These are phyloP conservation scores for Nomada hirtipes DNA, from an alignment of 2,888 invertebrate species.

Conservation along the genomic window DNA sequence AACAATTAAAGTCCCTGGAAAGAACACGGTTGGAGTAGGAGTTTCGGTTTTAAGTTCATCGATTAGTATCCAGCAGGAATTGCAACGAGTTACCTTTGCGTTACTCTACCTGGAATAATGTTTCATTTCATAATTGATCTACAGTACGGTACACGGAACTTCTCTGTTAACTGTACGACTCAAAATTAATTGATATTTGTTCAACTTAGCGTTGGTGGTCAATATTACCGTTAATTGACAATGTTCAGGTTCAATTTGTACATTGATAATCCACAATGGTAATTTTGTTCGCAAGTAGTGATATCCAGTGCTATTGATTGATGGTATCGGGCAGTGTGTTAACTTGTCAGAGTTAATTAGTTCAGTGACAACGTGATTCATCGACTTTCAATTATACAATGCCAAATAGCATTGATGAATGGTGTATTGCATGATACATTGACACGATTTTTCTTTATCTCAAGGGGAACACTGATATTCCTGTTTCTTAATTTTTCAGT, in stretches of 20 bases:
- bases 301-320: constrained; percentile 40
- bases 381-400: constrained; percentile 38
- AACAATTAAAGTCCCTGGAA: constrained; percentile 19
- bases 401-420: constrained; percentile 1
- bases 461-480: too few relatives aligned
- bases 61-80: constrained; percentile 16
- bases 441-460: too few relatives aligned
- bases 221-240: not conserved
- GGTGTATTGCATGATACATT: too few relatives aligned
- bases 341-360: constrained; percentile 48
- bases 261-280: constrained; percentile 40
- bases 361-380: constrained; percentile 43
- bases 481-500: too few relatives aligned
- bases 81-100: not conserved
- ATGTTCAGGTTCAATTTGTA: not conserved
- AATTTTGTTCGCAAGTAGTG: constrained; percentile 34
- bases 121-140: constrained; percentile 22
- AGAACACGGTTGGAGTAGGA: not conserved
- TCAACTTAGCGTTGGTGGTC: too few relatives aligned
- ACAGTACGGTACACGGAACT: too few relatives aligned
- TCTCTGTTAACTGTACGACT: too few relatives aligned
- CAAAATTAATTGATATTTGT: too few relatives aligned
- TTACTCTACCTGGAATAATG: constrained; percentile 9
- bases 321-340: constrained; percentile 41
- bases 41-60: not conserved